Percentiles rank a stretch among this genome's conserved stretches.
These are phyloP conservation scores for Leptinotarsa juncta DNA, from an alignment of 2,888 invertebrate species.

Conservation along the genomic window DNA sequence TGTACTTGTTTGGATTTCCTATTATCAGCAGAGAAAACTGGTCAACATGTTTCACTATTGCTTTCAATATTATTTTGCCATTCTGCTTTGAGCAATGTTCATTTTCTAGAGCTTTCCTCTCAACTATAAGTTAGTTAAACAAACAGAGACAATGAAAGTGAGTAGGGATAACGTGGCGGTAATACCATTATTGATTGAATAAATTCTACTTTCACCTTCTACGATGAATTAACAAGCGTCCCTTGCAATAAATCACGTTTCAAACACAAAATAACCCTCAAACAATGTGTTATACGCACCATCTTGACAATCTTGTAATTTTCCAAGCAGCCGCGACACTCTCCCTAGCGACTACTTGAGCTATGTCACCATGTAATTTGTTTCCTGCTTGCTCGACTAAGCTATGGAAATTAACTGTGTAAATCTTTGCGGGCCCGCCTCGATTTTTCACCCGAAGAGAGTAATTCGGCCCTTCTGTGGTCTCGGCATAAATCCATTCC, in stretches of 20 bases:
- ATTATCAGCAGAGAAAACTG: too few relatives aligned
- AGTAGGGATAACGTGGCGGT: too few relatives aligned
- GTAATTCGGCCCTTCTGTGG: slow-evolving; percentile 47
- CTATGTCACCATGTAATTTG: slow-evolving; percentile 58
- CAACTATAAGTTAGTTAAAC: too few relatives aligned
- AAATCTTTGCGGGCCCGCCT: slow-evolving; percentile 54
- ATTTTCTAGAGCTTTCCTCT: too few relatives aligned
- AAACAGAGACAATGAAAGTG: too few relatives aligned
- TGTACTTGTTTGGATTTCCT: too few relatives aligned
- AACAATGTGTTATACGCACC: slow-evolving; percentile 31
- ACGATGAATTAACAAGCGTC: neutral
- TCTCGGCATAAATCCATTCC: slow-evolving; percentile 49
- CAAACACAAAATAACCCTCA: slow-evolving; percentile 34
- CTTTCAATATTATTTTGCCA: too few relatives aligned
- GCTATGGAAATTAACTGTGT: slow-evolving; percentile 32
- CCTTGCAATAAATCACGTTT: slow-evolving; percentile 28
- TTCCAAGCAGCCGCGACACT: slow-evolving; percentile 43
- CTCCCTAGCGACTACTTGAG: slow-evolving; percentile 52
- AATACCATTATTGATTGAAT: neutral
- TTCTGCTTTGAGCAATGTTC: too few relatives aligned
- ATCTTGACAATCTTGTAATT: slow-evolving; percentile 52
- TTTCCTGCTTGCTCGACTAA: slow-evolving; percentile 41
- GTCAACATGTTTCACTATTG: too few relatives aligned
- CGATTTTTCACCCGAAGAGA: slow-evolving; percentile 50
- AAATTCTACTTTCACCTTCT: neutral